A percentile compares a stretch with the other conserved stretches of the same genome.
phyloP scores from a whole-genome alignment of 2,113 vertebrate genomes.

The Campylomormyrus tamandua region DNA sequence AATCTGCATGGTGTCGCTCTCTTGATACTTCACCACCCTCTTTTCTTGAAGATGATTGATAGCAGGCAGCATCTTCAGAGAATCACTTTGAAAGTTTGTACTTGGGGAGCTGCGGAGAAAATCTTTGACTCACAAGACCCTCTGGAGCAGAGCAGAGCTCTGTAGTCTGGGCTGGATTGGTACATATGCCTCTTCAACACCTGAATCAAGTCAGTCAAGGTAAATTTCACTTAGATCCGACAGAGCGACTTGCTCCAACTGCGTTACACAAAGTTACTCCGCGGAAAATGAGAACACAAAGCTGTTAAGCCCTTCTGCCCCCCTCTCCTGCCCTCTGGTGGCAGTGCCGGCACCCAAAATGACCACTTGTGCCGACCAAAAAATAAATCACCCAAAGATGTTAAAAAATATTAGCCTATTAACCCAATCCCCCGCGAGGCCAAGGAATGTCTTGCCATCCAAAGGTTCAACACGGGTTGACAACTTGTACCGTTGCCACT shows the following conservation, averaged over 20 bases:
- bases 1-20: background rate
- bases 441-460: background rate
- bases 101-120: background rate
- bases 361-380: background rate
- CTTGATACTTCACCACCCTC: background rate
- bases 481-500: background rate
- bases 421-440: background rate
- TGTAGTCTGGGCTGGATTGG: background rate
- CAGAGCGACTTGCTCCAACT: background rate
- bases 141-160: background rate
- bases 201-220: constrained; percentile 17
- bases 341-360: background rate
- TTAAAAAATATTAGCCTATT: background rate
- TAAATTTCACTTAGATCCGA: background rate
- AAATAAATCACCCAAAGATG: background rate
- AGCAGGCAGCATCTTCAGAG: background rate
- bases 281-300: constrained; percentile 20
- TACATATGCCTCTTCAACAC: background rate
- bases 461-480: background rate
- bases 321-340: constrained; percentile 6
- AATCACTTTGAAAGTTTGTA: background rate
- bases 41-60: background rate
- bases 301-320: constrained; percentile 16
- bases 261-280: constrained; percentile 5
- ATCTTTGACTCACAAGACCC: background rate